Base-by-base conservation (phyloP, 2,113 vertebrate genomes). In the Protobothrops mucrosquamatus region DNA sequence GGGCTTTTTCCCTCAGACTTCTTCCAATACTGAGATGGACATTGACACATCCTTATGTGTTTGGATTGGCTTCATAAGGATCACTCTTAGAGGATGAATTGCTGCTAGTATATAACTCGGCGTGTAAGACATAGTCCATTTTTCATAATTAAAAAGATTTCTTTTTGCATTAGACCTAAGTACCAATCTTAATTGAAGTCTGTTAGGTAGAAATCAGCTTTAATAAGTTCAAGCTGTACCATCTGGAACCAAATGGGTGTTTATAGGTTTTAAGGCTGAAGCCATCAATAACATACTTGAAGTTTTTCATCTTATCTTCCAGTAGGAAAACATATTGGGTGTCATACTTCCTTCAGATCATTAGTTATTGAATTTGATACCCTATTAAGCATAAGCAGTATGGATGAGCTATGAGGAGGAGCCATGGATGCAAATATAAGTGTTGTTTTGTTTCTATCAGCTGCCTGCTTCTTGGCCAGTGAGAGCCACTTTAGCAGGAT, bases 401-500 rank as follows among this genome's bases (percentile, higher is more conserved):
- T 54, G 88, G 89, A 90, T 94, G 91, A 92, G 85, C 0, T 15
- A 86, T 94, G 95, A 88, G n/a, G 29, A 55, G 39, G 52, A 91
- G 48, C n/a, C n/a, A 54, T 14, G 61, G 64, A 39, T 22, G 95
- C 87, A 0, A 94, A 94, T 95, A 91, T 96, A 57, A 94, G 93
- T 96, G 96, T 96, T 90, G 96, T 96, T 94, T 96, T 94, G 89
- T 90, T 26, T 87, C 93, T 55, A 92, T 88, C 92, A 94, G 52
- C 90, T 88, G 86, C 90, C 74, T 81, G 18, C 34, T 18, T 81
- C 74, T 20, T 81, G 74, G 34, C 6, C 18, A 43, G 34, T 43
- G n/a, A 39, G 18, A 81, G 6, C 34, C 34, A 81, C 34, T 22
- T 81, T 81, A 43, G 74, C 34, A 43, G 18, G 34, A 81, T 81